Evolutionary conservation across 2,888 invertebrate genomes (phyloP), one percentile per base, ranked within the genome.

Genomic region (Aromia moschata): DNA sequence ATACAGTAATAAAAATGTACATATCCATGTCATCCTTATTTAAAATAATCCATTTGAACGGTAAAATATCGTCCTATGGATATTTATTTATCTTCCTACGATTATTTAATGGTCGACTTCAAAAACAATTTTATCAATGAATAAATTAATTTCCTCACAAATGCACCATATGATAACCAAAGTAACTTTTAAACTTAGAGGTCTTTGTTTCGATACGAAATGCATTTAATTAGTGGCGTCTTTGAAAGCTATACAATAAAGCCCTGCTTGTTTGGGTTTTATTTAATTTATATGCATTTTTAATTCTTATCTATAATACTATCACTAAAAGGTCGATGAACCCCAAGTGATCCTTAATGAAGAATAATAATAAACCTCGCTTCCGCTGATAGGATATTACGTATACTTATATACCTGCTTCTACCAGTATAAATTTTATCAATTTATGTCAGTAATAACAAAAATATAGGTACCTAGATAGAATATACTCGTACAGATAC

Each of bases 181-280:
- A 14, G 12, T 14, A 30, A 44, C 44, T 25, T 15, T 44, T 45
- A 30, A 45, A 30, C 44, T 45, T 44, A 15, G 15, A 31, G 15
- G 15, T 7, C 44, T 25, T 25, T 15, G 31, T 30, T 1, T 10
- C 15, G 25, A 30, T 30, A 31, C 25, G 30, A 30, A 45, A 15
- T 25, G 15, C 7, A 45, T 33, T 33, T n/a, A 16, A 33, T 31
- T 46, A 33, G 10, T 40, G 10, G 16, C 5, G 15, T 40, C 40
- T n/a, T 17, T 40, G 15, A 40, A 16, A 40, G 14, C 12, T 20
- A 18, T 1, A 7, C 25, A 46, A 46, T 33, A 33, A 17, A 46
- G 44, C 15, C 46, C 12, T 9, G 17, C 9, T 18, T 47, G 47
- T 47, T 47, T 47, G 36, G 5, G n/a, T 18, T 47, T 11, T 16